Percentiles rank a stretch among this genome's conserved stretches.
phyloP scores from a whole-genome alignment of 2,888 invertebrate species.

The Erebia ligea region DNA sequence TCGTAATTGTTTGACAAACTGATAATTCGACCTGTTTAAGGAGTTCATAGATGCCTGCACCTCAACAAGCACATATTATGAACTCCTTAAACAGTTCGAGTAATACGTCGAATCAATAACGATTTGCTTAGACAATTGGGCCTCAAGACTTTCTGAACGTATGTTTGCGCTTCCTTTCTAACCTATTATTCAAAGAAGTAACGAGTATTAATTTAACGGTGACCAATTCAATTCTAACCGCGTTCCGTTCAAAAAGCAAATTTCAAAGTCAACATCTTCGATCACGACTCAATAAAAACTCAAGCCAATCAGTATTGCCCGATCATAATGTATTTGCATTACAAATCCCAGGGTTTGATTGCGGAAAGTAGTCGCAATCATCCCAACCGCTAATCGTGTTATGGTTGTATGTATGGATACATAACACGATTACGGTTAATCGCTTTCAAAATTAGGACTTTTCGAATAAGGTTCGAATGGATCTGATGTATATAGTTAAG shows the following conservation, averaged over 20 bases:
- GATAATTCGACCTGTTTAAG: too few relatives aligned
- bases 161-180: background rate
- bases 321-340: constrained; percentile 28
- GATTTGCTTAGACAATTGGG: too few relatives aligned
- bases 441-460: too few relatives aligned
- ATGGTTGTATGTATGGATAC: too few relatives aligned
- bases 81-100: too few relatives aligned
- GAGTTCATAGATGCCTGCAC: too few relatives aligned
- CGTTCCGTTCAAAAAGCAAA: constrained; percentile 38
- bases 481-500: too few relatives aligned
- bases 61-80: too few relatives aligned
- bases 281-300: constrained; percentile 39
- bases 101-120: too few relatives aligned
- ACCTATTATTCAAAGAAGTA: background rate
- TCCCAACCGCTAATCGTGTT: background rate
- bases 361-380: background rate
- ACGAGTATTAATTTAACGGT: constrained; percentile 3
- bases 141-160: background rate
- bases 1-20: too few relatives aligned
- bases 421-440: too few relatives aligned
- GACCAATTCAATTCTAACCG: constrained; percentile 30
- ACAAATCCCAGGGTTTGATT: background rate
- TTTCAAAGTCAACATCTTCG: constrained; percentile 37
- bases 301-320: constrained; percentile 37
- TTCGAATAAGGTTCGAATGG: too few relatives aligned